Percentiles rank a stretch among this genome's conserved stretches.
Conservation (phyloP, 1,140 invertebrate species). For the Hydropsyche tenuis region DNA sequence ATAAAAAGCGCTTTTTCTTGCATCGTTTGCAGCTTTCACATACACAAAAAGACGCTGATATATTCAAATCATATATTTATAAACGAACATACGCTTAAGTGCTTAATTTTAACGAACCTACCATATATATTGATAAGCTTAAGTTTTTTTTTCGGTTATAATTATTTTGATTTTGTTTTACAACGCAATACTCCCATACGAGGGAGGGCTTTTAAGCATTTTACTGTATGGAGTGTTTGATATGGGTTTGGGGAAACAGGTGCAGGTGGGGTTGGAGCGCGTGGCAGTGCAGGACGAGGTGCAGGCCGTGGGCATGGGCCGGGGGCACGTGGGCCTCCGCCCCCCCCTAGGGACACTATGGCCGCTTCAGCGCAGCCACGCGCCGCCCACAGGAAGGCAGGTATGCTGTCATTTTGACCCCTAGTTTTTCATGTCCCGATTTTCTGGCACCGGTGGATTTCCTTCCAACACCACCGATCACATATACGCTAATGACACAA, state of each 20-base stretch:
- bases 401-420: constrained; percentile 46
- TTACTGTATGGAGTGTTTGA: constrained; percentile 50
- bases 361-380: constrained; percentile 54
- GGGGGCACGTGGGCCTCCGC: constrained; percentile 79
- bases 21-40: no score
- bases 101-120: no score
- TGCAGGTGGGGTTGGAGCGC: constrained; percentile 32
- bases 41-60: no score
- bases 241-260: constrained; percentile 50
- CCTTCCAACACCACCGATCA: not conserved
- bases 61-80: no score
- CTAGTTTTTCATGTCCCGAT: constrained; percentile 7
- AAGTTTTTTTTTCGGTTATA: no score
- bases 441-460: constrained; percentile 2
- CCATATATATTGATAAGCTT: no score
- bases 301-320: constrained; percentile 66
- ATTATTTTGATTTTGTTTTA: no score
- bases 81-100: no score
- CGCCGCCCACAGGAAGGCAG: constrained; percentile 57
- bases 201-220: not conserved
- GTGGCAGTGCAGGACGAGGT: constrained; percentile 44
- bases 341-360: constrained; percentile 75
- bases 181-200: no score
- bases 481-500: not conserved
- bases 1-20: no score